Conservation (phyloP, 2,113 vertebrate species). For the Boleophthalmus pectinirostris region DNA sequence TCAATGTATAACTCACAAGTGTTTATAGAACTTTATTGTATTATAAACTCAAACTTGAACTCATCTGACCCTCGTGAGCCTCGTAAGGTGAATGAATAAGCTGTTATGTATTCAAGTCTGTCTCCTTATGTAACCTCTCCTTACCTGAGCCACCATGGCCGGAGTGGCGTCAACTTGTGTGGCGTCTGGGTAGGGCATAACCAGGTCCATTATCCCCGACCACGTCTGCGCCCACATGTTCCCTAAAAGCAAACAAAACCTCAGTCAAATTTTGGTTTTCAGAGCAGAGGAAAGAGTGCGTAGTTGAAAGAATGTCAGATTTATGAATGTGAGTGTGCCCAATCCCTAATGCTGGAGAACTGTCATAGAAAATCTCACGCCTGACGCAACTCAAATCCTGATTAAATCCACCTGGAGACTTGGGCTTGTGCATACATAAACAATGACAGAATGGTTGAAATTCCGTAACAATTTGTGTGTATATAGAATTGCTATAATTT, state of each 20-base stretch:
- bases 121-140: constrained; percentile 6
- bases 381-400: constrained; percentile 54
- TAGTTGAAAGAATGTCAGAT: constrained; percentile 39
- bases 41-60: not conserved
- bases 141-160: constrained; percentile 89
- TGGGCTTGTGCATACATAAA: constrained; percentile 37
- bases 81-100: not conserved
- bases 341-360: constrained; percentile 39
- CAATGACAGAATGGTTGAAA: constrained; percentile 29
- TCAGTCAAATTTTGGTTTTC: not conserved
- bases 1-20: not conserved
- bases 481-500: no score
- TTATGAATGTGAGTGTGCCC: constrained; percentile 28
- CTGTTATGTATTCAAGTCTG: constrained; percentile 15
- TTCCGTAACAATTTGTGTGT: constrained; percentile 26
- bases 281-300: not conserved
- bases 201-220: constrained; percentile 91
- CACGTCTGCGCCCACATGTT: constrained; percentile 99
- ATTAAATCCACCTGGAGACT: constrained; percentile 48
- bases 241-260: constrained; percentile 72
- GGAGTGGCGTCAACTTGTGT: constrained; percentile 90
- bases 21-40: not conserved
- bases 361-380: constrained; percentile 61
- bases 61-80: constrained; percentile 9
- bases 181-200: constrained; percentile 84